Conservation (phyloP, 2,113 vertebrate genomes). For the Saiga tatarica region DNA sequence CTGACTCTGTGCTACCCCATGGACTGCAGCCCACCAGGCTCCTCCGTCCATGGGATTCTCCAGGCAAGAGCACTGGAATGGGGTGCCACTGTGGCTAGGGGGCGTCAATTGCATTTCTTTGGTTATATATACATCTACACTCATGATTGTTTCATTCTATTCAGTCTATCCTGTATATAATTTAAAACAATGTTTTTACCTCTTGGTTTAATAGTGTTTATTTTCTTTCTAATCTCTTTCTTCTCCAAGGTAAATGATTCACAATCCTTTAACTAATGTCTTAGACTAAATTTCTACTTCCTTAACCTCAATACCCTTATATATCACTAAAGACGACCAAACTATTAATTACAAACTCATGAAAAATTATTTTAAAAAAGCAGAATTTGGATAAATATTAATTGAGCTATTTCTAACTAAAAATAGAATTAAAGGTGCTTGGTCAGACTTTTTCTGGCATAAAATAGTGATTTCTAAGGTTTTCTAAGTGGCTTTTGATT, state of each 20-base stretch:
- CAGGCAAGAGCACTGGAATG: no score
- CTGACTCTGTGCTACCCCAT: fast-evolving
- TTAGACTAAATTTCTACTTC: not conserved
- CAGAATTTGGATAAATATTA: not conserved
- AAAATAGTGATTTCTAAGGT: not conserved
- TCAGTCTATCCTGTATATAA: no score
- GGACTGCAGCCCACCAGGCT: no score
- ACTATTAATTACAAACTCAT: not conserved
- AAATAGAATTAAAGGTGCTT: not conserved
- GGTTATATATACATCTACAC: not conserved
- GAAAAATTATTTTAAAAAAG: not conserved
- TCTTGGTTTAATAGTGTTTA: not conserved
- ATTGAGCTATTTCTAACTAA: not conserved
- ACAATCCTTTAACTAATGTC: not conserved
- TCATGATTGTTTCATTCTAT: not conserved
- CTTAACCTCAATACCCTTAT: not conserved
- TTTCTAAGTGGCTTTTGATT: not conserved
- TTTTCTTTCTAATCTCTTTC: not conserved
- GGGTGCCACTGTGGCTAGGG: not conserved
- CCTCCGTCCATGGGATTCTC: no score
- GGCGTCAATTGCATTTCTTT: not conserved
- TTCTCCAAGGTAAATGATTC: not conserved
- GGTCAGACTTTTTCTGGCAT: not conserved
- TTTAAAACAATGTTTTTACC: no score
- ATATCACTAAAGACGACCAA: not conserved